phyloP scores from a whole-genome alignment of 64 coral and sea anemone genomes.

The Orbicella faveolata region DNA sequence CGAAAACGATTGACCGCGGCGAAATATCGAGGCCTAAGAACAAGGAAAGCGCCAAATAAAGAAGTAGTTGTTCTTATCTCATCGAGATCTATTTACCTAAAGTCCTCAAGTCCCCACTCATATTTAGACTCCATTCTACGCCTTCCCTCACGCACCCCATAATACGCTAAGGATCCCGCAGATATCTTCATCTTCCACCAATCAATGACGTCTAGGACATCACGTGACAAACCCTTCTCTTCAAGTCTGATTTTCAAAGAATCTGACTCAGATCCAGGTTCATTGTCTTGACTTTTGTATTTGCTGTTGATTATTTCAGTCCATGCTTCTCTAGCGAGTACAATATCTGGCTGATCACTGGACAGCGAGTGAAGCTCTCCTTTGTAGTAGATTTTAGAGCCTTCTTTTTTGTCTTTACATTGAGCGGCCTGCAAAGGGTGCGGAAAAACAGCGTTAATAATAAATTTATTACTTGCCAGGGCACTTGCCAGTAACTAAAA shows the following conservation, averaged over 20 bases:
- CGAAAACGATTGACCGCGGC: neutral
- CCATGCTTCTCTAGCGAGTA: constrained; percentile 40
- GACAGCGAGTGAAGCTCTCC: constrained; percentile 32
- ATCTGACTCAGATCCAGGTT: neutral
- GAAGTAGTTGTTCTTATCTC: neutral
- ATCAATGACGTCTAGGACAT: neutral
- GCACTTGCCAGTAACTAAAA: too few species aligned
- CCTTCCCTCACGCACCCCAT: constrained; percentile 8
- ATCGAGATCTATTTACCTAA: neutral
- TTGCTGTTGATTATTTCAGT: constrained; percentile 34
- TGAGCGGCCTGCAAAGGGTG: constrained; percentile 21
- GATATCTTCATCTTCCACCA: constrained; percentile 15
- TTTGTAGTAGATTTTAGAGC: constrained; percentile 34
- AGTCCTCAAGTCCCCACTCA: neutral
- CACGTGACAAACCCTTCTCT: constrained; percentile 25
- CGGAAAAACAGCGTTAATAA: too few species aligned
- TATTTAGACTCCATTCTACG: constrained; percentile 17
- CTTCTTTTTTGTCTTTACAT: constrained; percentile 5
- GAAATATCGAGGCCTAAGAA: too few species aligned
- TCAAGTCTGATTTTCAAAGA: neutral
- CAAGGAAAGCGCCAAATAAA: neutral
- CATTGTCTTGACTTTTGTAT: neutral
- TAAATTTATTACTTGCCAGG: too few species aligned
- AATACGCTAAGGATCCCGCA: neutral
- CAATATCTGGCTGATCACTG: constrained; percentile 43